Evolutionary conservation across 2,113 vertebrate genomes (phyloP).

Genomic region (Corythoichthys intestinalis): DNA sequence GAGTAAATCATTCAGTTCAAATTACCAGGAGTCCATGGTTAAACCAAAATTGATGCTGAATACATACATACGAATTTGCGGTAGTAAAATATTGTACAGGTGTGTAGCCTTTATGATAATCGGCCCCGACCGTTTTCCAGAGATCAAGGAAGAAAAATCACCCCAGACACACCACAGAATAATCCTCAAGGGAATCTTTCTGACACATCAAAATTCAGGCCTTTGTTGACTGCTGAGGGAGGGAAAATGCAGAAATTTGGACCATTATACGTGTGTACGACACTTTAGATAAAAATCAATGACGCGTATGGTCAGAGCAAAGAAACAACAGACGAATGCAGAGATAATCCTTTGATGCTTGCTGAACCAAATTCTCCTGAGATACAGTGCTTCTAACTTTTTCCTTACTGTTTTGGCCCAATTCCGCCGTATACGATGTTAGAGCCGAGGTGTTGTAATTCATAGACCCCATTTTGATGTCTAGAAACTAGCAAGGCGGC

Average conservation of each 20-base stretch:
- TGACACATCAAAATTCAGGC: no score
- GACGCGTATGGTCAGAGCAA: not conserved
- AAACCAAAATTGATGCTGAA: not conserved
- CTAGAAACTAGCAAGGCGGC: slow-evolving; percentile 14
- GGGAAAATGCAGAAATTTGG: not conserved
- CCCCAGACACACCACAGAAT: no score
- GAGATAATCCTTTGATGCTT: no score
- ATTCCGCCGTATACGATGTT: not conserved
- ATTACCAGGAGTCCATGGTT: not conserved
- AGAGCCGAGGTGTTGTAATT: not conserved
- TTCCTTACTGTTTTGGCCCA: not conserved
- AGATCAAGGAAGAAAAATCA: no score
- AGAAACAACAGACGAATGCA: no score
- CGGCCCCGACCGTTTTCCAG: no score
- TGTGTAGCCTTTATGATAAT: not conserved
- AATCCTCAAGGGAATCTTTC: no score
- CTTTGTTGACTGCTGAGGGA: not conserved
- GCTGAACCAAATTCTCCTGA: no score
- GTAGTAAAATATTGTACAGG: not conserved
- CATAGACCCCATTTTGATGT: slow-evolving; percentile 17
- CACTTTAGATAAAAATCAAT: not conserved
- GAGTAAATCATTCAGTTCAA: no score
- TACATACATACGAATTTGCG: not conserved
- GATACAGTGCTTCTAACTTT: not conserved
- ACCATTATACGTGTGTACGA: not conserved